Percentiles rank a stretch among this genome's conserved stretches.
These are phyloP conservation scores for Trigoniulus corallinus DNA, from an alignment of 1,140 invertebrate species.

Conservation along the genomic window DNA sequence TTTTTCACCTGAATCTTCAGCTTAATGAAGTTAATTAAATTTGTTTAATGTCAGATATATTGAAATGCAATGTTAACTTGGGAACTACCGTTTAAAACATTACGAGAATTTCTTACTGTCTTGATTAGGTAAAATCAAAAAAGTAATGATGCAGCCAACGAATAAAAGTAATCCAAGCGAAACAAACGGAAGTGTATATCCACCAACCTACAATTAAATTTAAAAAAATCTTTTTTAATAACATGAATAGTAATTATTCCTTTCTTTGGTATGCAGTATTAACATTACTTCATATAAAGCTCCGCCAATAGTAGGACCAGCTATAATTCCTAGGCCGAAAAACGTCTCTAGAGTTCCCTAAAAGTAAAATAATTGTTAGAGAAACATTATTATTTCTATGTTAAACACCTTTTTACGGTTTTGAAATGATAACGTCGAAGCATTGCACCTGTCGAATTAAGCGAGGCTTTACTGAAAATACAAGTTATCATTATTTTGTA, in stretches of 20 bases:
- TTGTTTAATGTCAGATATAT: no score
- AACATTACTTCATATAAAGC: constrained; percentile 6
- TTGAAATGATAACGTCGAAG: not conserved
- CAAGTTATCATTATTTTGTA: not conserved
- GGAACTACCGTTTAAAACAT: not conserved
- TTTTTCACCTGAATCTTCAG: not conserved
- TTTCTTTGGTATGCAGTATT: not conserved
- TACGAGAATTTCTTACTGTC: not conserved
- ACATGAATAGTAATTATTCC: constrained; percentile 2
- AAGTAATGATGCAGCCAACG: constrained; percentile 51
- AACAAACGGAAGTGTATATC: constrained; percentile 71
- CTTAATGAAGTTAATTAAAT: no score
- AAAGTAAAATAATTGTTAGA: not conserved
- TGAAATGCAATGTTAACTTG: no score
- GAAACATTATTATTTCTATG: not conserved
- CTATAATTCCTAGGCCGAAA: constrained; percentile 13
- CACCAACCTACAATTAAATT: constrained; percentile 40
- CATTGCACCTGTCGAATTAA: no score
- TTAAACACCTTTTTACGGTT: not conserved
- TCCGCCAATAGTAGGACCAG: constrained; percentile 5
- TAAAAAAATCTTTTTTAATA: no score
- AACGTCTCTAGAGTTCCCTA: constrained; percentile 14
- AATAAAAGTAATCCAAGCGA: constrained; percentile 61
- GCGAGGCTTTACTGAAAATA: not conserved
- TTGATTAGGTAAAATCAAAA: constrained; percentile 43